phyloP scores from a whole-genome alignment of 2,888 invertebrate genomes.

The Cerceris ruficornis region DNA sequence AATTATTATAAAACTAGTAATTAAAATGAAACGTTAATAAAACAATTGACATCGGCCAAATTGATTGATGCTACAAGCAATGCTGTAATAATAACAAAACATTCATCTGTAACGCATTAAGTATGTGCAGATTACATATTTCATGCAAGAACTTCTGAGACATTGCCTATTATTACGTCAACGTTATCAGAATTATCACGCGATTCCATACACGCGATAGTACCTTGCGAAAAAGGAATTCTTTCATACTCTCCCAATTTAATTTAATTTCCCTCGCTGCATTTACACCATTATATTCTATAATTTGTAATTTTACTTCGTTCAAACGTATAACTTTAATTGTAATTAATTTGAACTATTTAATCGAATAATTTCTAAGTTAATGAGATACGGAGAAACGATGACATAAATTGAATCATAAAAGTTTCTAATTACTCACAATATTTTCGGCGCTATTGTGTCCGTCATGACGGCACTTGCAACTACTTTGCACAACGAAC shows the following conservation, averaged over 20 bases:
- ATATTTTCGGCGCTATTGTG: slow-evolving; percentile 62
- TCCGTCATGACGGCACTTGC: slow-evolving; percentile 55
- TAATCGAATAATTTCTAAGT: too few relatives aligned
- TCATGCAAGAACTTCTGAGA: background rate
- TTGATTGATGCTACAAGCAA: background rate
- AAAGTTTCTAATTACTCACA: slow-evolving; percentile 60
- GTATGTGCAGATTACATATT: background rate
- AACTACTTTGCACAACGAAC: slow-evolving; percentile 30
- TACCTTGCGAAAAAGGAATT: background rate
- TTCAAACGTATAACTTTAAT: too few relatives aligned
- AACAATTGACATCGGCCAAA: background rate
- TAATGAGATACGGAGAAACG: too few relatives aligned
- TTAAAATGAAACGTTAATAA: too few relatives aligned
- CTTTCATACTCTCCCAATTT: background rate
- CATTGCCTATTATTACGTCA: background rate
- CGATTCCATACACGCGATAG: background rate
- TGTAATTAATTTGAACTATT: too few relatives aligned
- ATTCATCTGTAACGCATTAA: background rate
- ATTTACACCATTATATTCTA: too few relatives aligned
- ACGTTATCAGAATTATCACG: background rate
- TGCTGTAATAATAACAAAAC: background rate
- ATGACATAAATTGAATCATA: background rate
- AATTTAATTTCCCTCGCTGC: background rate
- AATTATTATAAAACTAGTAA: too few relatives aligned
- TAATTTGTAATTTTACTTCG: too few relatives aligned